Percentiles rank a stretch among this genome's conserved stretches.
Evolutionary conservation across 2,888 invertebrate genomes (phyloP).

Genomic region (Euspilapteryx auroguttella): DNA sequence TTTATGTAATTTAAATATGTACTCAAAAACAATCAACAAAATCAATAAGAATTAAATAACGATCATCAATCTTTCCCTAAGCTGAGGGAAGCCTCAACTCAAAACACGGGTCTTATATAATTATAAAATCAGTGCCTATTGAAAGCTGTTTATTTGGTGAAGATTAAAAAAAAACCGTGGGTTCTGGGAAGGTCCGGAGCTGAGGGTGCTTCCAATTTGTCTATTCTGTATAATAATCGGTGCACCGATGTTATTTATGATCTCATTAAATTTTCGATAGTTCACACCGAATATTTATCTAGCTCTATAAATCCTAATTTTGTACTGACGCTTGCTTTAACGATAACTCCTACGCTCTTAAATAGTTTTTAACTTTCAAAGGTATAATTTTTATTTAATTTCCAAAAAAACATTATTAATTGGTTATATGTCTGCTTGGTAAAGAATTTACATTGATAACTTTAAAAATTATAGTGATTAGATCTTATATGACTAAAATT

Average conservation of each 20-base stretch:
- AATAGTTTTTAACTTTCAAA: no score
- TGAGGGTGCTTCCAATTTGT: no score
- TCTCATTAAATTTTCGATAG: constrained; percentile 51
- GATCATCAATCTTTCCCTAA: constrained; percentile 52
- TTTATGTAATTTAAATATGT: no score
- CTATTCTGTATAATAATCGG: constrained; percentile 41
- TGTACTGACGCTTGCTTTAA: no score
- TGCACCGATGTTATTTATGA: constrained; percentile 38
- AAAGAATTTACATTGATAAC: no score
- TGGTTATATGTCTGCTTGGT: no score
- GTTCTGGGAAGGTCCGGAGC: no score
- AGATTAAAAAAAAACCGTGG: constrained; percentile 34
- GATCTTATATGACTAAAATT: no score
- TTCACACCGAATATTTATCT: constrained; percentile 18
- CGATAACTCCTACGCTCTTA: no score
- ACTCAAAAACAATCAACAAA: constrained; percentile 40
- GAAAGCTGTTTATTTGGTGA: constrained; percentile 43
- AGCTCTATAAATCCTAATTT: not conserved
- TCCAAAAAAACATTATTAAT: no score
- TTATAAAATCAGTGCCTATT: constrained; percentile 58
- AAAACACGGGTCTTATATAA: constrained; percentile 56
- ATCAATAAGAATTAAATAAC: constrained; percentile 45
- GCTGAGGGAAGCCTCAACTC: constrained; percentile 56
- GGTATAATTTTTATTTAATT: no score
- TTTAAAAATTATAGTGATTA: no score